Base-by-base conservation (phyloP, 2,888 invertebrate species). In the Plagodis pulveraria region DNA sequence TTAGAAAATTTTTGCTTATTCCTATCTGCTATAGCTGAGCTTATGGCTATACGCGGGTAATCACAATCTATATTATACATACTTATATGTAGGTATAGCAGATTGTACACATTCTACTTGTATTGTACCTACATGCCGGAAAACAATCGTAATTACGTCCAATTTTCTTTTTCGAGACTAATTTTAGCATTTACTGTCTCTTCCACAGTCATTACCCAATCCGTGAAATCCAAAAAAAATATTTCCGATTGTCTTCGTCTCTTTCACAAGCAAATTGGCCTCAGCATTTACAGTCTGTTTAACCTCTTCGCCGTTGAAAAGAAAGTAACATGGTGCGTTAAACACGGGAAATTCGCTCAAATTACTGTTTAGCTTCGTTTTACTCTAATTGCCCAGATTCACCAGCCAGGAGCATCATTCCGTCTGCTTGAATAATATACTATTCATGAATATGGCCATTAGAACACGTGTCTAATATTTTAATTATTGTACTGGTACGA, bases 281-380 rank as follows among this genome's bases (percentile, higher is more conserved):
- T 59, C 73, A 76, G 77, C 73, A 76, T 84, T 89, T 85, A 88
- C 86, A 91, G 81, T 89, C 90, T 88, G 87, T 89, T 91, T 88
- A 89, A 87, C 83, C 84, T 80, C 73, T 78, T 72, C 70, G 74
- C 73, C 66, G 77, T 76, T 76, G 76, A 87, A 89, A 91, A 88
- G 90, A 90, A 91, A 91, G 89, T 86, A 80, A 81, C 79, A 87
- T 83, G 83, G 80, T 77, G 82, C 81, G 83, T 87, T 90, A 86
- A 89, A 81, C 86, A 86, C 85, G 82, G 83, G 81, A 85, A 86
- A 88, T 83, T 84, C 77, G 76, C 72, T 81, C 77, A 87, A 88
- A 91, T 88, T 85, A 85, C 86, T 81, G 81, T 85, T 89, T 85
- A 85, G 82, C 75, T 77, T 71, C 86, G 86, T 87, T 88, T 89